phyloP scores from a whole-genome alignment of 2,888 invertebrate species.

The Isotomurus palustris region DNA sequence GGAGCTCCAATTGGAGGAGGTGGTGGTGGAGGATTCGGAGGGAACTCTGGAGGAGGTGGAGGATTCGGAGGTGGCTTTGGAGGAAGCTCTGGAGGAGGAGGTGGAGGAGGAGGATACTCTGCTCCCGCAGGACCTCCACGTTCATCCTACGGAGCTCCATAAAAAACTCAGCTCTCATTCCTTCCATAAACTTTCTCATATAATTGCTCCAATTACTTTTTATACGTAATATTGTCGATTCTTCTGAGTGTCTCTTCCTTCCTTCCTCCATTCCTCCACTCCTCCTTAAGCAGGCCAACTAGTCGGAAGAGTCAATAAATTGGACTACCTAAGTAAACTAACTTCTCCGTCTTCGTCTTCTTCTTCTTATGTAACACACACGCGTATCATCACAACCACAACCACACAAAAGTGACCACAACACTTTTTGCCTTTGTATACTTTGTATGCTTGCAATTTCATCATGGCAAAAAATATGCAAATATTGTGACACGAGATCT shows the following conservation, averaged over 20 bases:
- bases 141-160: conserved; percentile 18
- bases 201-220: background rate
- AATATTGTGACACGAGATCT: too few relatives aligned
- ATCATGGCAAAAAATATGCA: too few relatives aligned
- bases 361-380: too few relatives aligned
- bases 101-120: conserved; percentile 15
- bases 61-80: conserved; percentile 11
- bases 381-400: too few relatives aligned
- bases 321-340: too few relatives aligned
- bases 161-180: background rate
- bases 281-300: conserved; percentile 27
- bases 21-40: conserved; percentile 8
- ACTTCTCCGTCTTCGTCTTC: too few relatives aligned
- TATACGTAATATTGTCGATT: background rate
- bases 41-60: conserved; percentile 11
- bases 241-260: too few relatives aligned
- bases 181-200: background rate
- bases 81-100: conserved; percentile 12
- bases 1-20: conserved; percentile 3
- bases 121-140: conserved; percentile 16
- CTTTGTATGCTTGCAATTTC: too few relatives aligned
- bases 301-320: conserved; percentile 33
- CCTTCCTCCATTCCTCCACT: too few relatives aligned
- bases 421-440: too few relatives aligned
- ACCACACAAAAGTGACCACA: too few relatives aligned